Evolutionary conservation across 2,888 invertebrate species (phyloP).

Genomic region (Monopis laevigella): DNA sequence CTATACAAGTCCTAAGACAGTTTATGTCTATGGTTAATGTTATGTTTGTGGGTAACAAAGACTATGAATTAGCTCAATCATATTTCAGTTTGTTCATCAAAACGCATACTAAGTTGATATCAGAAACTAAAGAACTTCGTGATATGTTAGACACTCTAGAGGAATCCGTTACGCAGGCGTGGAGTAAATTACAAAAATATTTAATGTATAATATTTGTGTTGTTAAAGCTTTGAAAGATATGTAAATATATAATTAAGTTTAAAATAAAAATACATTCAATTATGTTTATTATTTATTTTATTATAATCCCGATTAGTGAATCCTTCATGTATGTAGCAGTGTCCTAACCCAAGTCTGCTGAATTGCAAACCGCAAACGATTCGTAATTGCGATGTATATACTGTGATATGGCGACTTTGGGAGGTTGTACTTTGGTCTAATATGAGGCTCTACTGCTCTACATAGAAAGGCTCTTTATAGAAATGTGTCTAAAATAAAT

Average conservation of each 20-base stretch:
- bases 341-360: too few species aligned
- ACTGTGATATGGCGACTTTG: too few species aligned
- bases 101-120: conserved; percentile 72
- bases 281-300: neutral
- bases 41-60: conserved; percentile 76
- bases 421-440: too few species aligned
- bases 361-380: too few species aligned
- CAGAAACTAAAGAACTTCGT: conserved; percentile 62
- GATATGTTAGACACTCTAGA: conserved; percentile 66
- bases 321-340: too few species aligned
- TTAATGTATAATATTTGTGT: conserved; percentile 80
- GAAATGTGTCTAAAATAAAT: too few species aligned
- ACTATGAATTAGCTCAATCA: conserved; percentile 92
- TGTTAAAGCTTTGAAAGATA: conserved; percentile 77
- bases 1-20: conserved; percentile 74
- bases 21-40: conserved; percentile 79
- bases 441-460: too few species aligned
- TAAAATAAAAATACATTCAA: neutral
- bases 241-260: conserved; percentile 28
- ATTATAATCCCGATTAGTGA: too few species aligned
- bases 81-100: conserved; percentile 91
- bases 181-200: conserved; percentile 74
- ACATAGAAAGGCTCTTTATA: too few species aligned
- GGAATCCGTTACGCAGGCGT: conserved; percentile 67
- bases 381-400: too few species aligned